These are phyloP conservation scores for Lithobates sylvaticus DNA, from an alignment of 2,797 vertebrate genomes.

Conservation along the genomic window DNA sequence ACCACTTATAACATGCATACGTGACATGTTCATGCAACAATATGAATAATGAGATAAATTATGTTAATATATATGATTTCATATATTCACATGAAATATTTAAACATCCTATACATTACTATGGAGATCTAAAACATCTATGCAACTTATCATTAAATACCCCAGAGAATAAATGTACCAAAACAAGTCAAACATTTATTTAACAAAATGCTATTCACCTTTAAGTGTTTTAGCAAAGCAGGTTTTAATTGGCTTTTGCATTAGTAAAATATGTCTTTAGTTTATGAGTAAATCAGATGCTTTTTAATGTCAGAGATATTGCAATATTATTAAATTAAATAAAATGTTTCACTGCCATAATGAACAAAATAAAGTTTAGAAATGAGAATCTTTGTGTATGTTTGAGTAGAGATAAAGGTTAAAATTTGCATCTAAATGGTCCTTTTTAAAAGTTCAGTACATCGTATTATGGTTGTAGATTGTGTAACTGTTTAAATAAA, in stretches of 20 bases:
- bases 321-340: conserved; percentile 59
- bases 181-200: conserved; percentile 53
- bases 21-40: not conserved
- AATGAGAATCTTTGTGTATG: conserved; percentile 52
- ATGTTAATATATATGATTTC: not conserved
- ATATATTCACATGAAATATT: not conserved
- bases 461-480: conserved; percentile 51
- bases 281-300: conserved; percentile 34
- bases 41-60: not conserved
- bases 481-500: conserved; percentile 53
- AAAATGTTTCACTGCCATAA: conserved; percentile 58
- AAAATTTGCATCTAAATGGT: conserved; percentile 62
- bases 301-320: conserved; percentile 46
- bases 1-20: not conserved
- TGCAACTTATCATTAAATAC: not conserved
- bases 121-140: not conserved
- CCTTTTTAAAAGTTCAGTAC: conserved; percentile 59
- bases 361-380: conserved; percentile 59
- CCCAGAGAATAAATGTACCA: not conserved
- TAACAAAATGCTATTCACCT: conserved; percentile 37
- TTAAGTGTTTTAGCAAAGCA: conserved; percentile 19
- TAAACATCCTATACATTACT: not conserved
- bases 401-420: conserved; percentile 58
- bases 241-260: conserved; percentile 41
- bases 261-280: conserved; percentile 44